Conservation (phyloP, 2,888 invertebrate genomes). For the Agriopis marginaria region DNA sequence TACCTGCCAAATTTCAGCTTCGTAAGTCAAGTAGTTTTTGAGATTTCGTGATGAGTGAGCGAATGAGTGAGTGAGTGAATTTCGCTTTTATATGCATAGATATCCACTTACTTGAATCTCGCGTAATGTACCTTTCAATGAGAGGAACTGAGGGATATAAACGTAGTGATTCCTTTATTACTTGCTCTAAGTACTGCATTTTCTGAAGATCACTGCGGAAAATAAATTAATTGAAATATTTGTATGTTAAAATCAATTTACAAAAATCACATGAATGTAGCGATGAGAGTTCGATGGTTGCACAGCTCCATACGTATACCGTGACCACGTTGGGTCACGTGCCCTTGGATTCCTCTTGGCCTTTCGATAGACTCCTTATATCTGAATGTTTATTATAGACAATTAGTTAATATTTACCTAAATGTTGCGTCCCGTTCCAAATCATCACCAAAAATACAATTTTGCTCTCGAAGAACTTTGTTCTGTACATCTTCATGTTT, state of each 20-base stretch:
- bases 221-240: background rate
- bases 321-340: too few relatives aligned
- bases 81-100: too few relatives aligned
- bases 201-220: constrained; percentile 72
- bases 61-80: background rate
- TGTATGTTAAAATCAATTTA: too few relatives aligned
- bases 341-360: too few relatives aligned
- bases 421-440: constrained; percentile 59
- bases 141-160: constrained; percentile 84
- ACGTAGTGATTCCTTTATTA: constrained; percentile 83
- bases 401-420: constrained; percentile 54
- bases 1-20: too few relatives aligned
- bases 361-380: too few relatives aligned
- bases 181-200: constrained; percentile 84
- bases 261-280: too few relatives aligned
- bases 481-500: constrained; percentile 79
- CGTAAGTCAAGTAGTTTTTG: too few relatives aligned
- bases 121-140: constrained; percentile 62
- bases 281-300: too few relatives aligned
- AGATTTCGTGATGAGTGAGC: too few relatives aligned
- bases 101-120: constrained; percentile 24
- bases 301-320: too few relatives aligned
- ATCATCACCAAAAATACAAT: constrained; percentile 68
- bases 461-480: constrained; percentile 76
- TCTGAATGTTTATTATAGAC: too few relatives aligned